phyloP scores from a whole-genome alignment of 1,140 invertebrate species.

The Chionoecetes opilio region DNA sequence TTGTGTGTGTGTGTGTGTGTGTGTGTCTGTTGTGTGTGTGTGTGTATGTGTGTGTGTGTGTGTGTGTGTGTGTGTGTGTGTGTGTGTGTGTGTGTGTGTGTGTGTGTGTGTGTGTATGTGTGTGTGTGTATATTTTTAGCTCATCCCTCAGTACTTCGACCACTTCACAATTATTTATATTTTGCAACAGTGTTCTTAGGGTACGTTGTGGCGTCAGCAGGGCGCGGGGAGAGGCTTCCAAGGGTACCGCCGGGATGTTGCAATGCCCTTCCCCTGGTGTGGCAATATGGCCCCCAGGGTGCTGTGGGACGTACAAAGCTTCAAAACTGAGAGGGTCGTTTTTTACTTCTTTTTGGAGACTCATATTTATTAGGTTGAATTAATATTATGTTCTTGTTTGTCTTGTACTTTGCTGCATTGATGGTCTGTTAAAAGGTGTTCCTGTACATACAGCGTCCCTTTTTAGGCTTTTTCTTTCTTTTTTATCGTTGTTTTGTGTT shows the following conservation, averaged over 20 bases:
- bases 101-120: conserved; percentile 34
- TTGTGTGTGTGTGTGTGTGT: background rate
- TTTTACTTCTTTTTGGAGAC: background rate
- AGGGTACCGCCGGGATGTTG: conserved; percentile 1
- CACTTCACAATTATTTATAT: conserved; percentile 11
- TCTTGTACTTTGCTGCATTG: background rate
- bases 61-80: conserved; percentile 38
- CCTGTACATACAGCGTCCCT: background rate
- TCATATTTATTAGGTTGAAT: background rate
- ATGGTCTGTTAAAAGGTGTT: background rate
- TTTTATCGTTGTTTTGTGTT: background rate
- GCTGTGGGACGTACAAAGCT: background rate
- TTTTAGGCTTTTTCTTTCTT: background rate
- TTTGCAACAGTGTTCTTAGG: conserved; percentile 15
- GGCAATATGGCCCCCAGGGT: conserved; percentile 22
- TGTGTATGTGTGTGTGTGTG: background rate
- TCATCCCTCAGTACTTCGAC: background rate
- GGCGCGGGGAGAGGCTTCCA: background rate
- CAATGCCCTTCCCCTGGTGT: conserved; percentile 13
- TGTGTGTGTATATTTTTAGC: conserved; percentile 1
- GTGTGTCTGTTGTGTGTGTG: conserved; percentile 33
- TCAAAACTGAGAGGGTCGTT: no score
- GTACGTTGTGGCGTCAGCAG: background rate
- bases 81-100: conserved; percentile 37
- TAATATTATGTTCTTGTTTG: background rate